These are phyloP conservation scores for Adineta ricciae DNA, from an alignment of 2,888 invertebrate genomes.

Conservation along the genomic window DNA sequence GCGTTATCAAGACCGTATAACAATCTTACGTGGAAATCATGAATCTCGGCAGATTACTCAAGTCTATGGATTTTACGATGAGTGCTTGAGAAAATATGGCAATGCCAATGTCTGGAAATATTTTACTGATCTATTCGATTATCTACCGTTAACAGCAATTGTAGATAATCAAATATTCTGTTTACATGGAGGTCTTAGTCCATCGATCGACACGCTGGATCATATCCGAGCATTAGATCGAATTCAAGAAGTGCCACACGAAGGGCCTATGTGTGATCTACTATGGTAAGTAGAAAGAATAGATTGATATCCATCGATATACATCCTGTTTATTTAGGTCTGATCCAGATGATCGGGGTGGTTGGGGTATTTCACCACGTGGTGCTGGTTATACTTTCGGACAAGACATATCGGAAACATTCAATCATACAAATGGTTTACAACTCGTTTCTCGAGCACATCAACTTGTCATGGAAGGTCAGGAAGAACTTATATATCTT, in stretches of 20 bases:
- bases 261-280: constrained; percentile 96
- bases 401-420: constrained; percentile 99
- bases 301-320: too few relatives aligned
- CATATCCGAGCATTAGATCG: constrained; percentile 96
- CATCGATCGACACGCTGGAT: constrained; percentile 95
- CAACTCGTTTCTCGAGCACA: constrained; percentile 96
- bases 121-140: constrained; percentile 98
- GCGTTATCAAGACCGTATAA: constrained; percentile 94
- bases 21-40: constrained; percentile 96
- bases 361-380: constrained; percentile 99
- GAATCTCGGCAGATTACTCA: constrained; percentile 98
- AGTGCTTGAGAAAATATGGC: constrained; percentile 96
- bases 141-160: constrained; percentile 90
- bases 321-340: constrained; percentile 54
- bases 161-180: constrained; percentile 97
- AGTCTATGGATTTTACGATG: constrained; percentile 97
- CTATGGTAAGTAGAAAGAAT: constrained; percentile 61
- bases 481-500: constrained; percentile 43
- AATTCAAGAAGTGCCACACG: constrained; percentile 59
- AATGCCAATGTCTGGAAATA: constrained; percentile 99
- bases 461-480: constrained; percentile 99
- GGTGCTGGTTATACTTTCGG: constrained; percentile 99
- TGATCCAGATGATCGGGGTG: constrained; percentile 98
- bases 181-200: constrained; percentile 93
- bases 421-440: constrained; percentile 98